phyloP scores from a whole-genome alignment of 2,888 invertebrate genomes.

The Diogma glabrata region DNA sequence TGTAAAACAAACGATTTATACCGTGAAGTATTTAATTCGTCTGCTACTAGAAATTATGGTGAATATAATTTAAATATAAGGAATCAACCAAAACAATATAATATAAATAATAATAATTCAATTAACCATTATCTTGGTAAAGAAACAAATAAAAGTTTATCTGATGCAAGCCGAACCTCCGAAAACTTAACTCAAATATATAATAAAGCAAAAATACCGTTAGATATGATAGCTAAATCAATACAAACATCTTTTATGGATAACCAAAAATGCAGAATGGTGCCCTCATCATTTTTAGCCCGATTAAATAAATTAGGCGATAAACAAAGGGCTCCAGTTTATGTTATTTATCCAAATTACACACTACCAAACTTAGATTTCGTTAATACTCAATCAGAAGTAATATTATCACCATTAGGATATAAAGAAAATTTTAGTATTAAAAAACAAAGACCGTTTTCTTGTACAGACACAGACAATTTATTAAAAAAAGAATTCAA shows the following conservation, averaged over 20 bases:
- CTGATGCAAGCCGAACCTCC: conserved; percentile 32
- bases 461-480: conserved; percentile 71
- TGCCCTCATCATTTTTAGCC: conserved; percentile 58
- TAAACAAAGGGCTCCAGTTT: conserved; percentile 60
- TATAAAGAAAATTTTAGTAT: conserved; percentile 51
- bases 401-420: conserved; percentile 52
- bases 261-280: conserved; percentile 43
- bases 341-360: conserved; percentile 84
- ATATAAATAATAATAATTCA: conserved; percentile 32
- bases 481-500: conserved; percentile 67
- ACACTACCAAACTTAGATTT: conserved; percentile 82
- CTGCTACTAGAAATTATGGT: conserved; percentile 17
- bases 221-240: conserved; percentile 54
- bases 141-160: conserved; percentile 20
- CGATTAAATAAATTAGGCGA: conserved; percentile 51
- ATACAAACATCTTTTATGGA: conserved; percentile 55
- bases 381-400: conserved; percentile 44
- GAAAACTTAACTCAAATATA: conserved; percentile 28
- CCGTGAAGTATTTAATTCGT: conserved; percentile 22
- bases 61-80: conserved; percentile 25
- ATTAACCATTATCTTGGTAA: conserved; percentile 30
- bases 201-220: conserved; percentile 38
- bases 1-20: conserved; percentile 20
- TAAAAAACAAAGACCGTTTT: conserved; percentile 52
- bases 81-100: conserved; percentile 33